Conservation (phyloP, 1,140 invertebrate species). For the Eupristina koningsbergeri region DNA sequence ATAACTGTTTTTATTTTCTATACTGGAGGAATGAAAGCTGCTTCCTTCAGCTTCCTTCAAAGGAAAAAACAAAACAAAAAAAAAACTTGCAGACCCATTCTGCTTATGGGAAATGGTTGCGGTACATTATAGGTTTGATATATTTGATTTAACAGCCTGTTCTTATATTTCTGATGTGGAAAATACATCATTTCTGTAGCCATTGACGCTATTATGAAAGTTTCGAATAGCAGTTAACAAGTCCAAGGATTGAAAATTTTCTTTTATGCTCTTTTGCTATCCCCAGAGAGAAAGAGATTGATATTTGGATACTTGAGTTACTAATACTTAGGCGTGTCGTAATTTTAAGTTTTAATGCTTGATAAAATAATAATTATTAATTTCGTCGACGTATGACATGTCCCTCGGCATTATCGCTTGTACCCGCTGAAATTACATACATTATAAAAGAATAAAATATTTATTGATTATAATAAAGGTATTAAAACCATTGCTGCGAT, state of each 20-base stretch:
- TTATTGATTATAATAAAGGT: not conserved
- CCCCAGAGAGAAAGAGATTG: not conserved
- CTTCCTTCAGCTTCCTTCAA: no score
- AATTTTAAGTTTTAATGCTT: not conserved
- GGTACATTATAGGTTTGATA: no score
- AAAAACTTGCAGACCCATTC: not conserved
- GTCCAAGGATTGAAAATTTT: slow-evolving; percentile 1
- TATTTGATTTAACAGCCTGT: not conserved
- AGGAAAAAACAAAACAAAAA: no score
- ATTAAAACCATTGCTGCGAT: no score
- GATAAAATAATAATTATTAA: not conserved
- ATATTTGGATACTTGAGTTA: not conserved
- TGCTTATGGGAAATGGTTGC: not conserved
- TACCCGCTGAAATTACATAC: not conserved
- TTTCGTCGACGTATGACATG: not conserved
- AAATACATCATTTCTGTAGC: not conserved
- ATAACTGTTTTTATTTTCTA: slow-evolving; percentile 40
- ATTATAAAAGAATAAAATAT: not conserved
- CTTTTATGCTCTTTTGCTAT: not conserved
- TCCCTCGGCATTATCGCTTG: not conserved
- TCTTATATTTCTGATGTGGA: not conserved
- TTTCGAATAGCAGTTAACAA: not conserved
- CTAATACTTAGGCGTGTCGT: not conserved
- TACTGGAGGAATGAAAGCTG: not conserved
- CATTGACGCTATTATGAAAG: not conserved